Percentiles rank a stretch among this genome's conserved stretches.
These are phyloP conservation scores for Anableps anableps DNA, from an alignment of 2,797 vertebrate species.

Conservation along the genomic window DNA sequence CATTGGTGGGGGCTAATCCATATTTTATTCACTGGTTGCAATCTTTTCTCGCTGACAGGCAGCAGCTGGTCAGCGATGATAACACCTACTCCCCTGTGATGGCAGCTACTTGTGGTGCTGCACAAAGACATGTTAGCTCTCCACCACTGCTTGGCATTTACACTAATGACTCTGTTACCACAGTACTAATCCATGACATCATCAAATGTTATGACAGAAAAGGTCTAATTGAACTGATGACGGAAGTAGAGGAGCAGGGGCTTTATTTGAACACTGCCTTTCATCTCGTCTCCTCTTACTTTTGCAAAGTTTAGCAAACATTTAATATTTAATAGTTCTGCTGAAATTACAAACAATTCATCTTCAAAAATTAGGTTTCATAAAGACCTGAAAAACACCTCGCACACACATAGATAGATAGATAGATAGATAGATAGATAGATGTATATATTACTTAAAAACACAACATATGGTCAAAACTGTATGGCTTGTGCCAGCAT, in stretches of 20 bases:
- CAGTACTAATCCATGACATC: background rate
- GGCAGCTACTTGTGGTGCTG: background rate
- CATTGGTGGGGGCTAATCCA: background rate
- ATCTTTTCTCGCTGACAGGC: background rate
- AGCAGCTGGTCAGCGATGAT: conserved; percentile 1
- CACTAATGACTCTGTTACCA: conserved; percentile 4
- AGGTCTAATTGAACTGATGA: background rate
- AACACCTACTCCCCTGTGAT: conserved; percentile 1
- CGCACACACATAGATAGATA: no score
- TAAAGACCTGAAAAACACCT: no score
- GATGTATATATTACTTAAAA: no score
- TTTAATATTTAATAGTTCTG: no score
- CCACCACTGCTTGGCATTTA: conserved; percentile 1
- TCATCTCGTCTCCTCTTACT: background rate
- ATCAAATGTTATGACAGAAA: background rate
- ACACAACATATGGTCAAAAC: background rate
- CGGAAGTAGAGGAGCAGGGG: background rate
- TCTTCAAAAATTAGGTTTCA: no score
- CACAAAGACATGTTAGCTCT: background rate
- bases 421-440: no score
- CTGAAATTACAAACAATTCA: no score
- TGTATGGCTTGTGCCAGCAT: background rate
- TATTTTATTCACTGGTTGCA: background rate
- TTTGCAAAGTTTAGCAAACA: background rate
- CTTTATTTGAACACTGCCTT: background rate